phyloP scores from a whole-genome alignment of 2,888 invertebrate genomes.

The Blastobasis lacticolella region DNA sequence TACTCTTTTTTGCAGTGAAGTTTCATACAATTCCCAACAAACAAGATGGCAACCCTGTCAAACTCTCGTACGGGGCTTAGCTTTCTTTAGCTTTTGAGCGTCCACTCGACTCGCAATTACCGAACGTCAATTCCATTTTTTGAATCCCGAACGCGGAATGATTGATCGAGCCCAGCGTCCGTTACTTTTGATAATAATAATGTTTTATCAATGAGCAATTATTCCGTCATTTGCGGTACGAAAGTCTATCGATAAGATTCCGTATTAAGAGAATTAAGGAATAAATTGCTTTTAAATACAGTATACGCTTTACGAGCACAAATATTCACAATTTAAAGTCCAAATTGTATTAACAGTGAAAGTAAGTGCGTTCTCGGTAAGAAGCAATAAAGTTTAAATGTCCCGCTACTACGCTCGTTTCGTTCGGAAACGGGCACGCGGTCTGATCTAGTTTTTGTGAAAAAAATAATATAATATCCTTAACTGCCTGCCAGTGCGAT shows the following conservation, averaged over 20 bases:
- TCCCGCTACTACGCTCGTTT: constrained; percentile 7
- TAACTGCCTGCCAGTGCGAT: no score
- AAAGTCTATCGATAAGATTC: not conserved
- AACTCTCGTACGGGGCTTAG: constrained; percentile 4
- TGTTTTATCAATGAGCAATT: constrained; percentile 5
- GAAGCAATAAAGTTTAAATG: constrained; percentile 9
- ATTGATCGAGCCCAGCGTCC: constrained; percentile 10
- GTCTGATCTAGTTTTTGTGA: not conserved
- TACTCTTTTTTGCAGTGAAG: no score
- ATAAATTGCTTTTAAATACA: not conserved
- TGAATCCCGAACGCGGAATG: constrained; percentile 12
- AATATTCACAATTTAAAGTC: not conserved
- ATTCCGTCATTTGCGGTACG: constrained; percentile 5
- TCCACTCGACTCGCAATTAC: constrained; percentile 23
- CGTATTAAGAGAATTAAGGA: not conserved
- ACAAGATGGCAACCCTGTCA: not conserved
- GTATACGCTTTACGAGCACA: no score
- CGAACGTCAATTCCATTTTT: constrained; percentile 14
- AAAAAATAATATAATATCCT: no score
- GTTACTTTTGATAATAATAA: constrained; percentile 1
- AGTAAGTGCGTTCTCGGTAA: constrained; percentile 8
- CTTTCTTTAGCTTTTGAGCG: constrained; percentile 25
- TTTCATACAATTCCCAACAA: not conserved
- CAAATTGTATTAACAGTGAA: not conserved
- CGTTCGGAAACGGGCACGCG: constrained; percentile 7